Base-by-base conservation (phyloP, 2,888 invertebrate genomes). In the Zaprionus lineosus region DNA sequence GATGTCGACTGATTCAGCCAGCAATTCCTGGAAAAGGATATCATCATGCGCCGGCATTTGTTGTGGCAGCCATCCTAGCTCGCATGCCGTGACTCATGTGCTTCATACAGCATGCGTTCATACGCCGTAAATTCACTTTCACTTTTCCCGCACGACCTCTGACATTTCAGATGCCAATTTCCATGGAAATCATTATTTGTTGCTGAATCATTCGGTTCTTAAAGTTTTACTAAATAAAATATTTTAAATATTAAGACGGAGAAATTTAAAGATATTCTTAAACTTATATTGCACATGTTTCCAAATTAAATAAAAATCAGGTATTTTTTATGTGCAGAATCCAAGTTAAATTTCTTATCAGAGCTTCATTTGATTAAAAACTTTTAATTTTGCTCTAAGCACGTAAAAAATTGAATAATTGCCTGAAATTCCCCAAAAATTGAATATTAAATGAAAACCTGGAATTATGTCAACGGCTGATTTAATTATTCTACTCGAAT, bases 1-100 rank as follows among this genome's bases (percentile, higher is more conserved):
- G 48, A 14, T 36, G 9, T 1, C 26, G 12, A 55, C 73, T 85
- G 86, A 87, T 68, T 86, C 86, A 87, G 67, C 72, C 36, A 8
- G 24, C 44, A 48, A 74, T 86, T 86, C 86, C 77, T 74, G 86
- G 87, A 86, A 86, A 87, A 82, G 82, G 87, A 85, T 82, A 77
- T 67, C 71, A 82, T 77, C 84, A 76, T 74, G 69, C 66, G 70
- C 46, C 62, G 74, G 72, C 66, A 74, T 86, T 77, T 87, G 86
- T 86, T 84, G 63, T 79, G 79, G 69, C 77, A 58, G 66, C 56
- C 67, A 59, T 46, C 55, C 16, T 41, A 39, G 41, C 11, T 55
- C 52, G 40, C 16, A 9, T 28, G 55, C 34, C 66, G 67, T 86
- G 87, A 84, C 72, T 87, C 86, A 85, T 55, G 26, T 46, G 58